phyloP scores from a whole-genome alignment of 2,113 vertebrate genomes.

The Scomber colias region DNA sequence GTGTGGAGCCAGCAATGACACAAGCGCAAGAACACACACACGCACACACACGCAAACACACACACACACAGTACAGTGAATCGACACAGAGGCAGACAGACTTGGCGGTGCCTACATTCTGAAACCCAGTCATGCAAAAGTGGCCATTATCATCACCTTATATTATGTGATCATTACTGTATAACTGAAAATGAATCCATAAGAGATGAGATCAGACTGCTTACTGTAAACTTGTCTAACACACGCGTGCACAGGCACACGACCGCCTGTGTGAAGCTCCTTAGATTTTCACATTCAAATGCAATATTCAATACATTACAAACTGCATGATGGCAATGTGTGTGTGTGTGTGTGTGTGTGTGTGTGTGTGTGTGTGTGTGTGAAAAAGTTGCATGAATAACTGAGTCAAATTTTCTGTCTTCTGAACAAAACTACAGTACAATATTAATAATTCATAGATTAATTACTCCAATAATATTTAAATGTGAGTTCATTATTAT shows the following conservation, averaged over 20 bases:
- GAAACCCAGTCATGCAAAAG: constrained; percentile 54
- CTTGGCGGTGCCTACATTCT: constrained; percentile 62
- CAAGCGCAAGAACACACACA: constrained; percentile 49
- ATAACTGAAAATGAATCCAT: constrained; percentile 54
- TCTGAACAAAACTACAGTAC: not conserved
- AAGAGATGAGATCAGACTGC: constrained; percentile 65
- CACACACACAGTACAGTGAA: constrained; percentile 40
- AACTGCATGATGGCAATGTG: no score
- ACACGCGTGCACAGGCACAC: constrained; percentile 6
- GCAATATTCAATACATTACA: not conserved
- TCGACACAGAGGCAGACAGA: constrained; percentile 60
- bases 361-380: no score
- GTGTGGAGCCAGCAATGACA: constrained; percentile 79
- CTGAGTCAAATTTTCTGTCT: not conserved
- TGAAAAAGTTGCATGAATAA: no score
- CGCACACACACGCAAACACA: constrained; percentile 43
- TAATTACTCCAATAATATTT: not conserved
- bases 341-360: no score
- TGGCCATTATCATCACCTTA: constrained; percentile 57
- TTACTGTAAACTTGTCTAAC: constrained; percentile 51
- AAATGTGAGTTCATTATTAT: not conserved
- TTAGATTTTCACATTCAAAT: not conserved
- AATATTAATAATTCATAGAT: not conserved
- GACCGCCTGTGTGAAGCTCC: not conserved
- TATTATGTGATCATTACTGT: constrained; percentile 58